phyloP scores from a whole-genome alignment of 2,888 invertebrate species.

The Amiota communis region DNA sequence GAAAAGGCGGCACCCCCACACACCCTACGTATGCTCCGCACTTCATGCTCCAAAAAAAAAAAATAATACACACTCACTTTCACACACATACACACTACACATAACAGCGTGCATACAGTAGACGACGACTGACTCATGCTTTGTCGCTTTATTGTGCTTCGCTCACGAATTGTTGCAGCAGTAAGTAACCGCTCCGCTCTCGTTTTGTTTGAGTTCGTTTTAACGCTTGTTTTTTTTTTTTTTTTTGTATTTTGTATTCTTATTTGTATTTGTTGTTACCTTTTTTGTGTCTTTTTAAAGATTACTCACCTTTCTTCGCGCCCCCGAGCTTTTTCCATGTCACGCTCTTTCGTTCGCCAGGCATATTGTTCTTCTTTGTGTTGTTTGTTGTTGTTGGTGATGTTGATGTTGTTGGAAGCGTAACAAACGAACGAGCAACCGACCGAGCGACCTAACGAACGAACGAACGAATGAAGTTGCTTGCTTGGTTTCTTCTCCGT shows the following conservation, averaged over 20 bases:
- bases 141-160: too few relatives aligned
- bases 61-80: neutral
- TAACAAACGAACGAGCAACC: neutral
- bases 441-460: neutral
- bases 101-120: too few relatives aligned
- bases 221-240: neutral
- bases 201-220: neutral
- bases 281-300: neutral
- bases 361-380: constrained; percentile 39
- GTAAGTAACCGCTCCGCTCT: too few relatives aligned
- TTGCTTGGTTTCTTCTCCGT: constrained; percentile 12
- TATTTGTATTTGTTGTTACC: constrained; percentile 2
- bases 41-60: neutral
- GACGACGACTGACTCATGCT: too few relatives aligned
- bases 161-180: too few relatives aligned
- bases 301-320: neutral
- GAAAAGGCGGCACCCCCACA: too few relatives aligned
- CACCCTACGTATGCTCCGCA: too few relatives aligned
- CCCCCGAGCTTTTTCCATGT: neutral
- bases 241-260: neutral
- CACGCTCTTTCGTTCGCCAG: constrained; percentile 42
- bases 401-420: constrained; percentile 5
- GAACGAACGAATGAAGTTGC: neutral
- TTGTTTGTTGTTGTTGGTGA: constrained; percentile 42
- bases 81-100: too few relatives aligned